Evolutionary conservation across 2,888 invertebrate genomes (phyloP).

Genomic region (Napeogenes sylphis): DNA sequence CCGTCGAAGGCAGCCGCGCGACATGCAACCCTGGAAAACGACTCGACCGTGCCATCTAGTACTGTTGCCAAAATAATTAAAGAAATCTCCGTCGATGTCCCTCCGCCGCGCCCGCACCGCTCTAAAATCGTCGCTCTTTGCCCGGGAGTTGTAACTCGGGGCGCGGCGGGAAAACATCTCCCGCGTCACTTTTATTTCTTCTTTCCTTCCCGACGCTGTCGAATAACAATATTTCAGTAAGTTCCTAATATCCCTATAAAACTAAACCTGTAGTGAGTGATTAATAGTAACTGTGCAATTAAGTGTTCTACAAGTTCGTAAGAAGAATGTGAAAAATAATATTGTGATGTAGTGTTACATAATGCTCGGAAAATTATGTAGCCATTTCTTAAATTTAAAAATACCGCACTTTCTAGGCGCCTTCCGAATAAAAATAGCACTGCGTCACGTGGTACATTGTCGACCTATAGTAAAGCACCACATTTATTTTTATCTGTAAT

Average conservation of each 20-base stretch:
- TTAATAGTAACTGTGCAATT: slow-evolving; percentile 53
- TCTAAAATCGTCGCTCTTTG: slow-evolving; percentile 78
- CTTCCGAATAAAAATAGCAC: slow-evolving; percentile 71
- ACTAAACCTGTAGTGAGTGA: slow-evolving; percentile 56
- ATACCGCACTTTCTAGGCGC: slow-evolving; percentile 77
- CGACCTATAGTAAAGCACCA: slow-evolving; percentile 74
- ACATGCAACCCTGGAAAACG: slow-evolving; percentile 78
- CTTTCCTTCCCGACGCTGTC: slow-evolving; percentile 78
- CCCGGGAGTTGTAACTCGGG: slow-evolving; percentile 78
- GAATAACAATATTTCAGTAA: slow-evolving; percentile 72
- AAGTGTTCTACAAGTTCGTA: slow-evolving; percentile 51
- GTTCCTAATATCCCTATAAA: slow-evolving; percentile 54
- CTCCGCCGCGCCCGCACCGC: slow-evolving; percentile 81
- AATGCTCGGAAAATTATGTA: slow-evolving; percentile 54
- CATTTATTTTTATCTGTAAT: slow-evolving; percentile 62
- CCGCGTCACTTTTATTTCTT: slow-evolving; percentile 78
- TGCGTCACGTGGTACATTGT: slow-evolving; percentile 70
- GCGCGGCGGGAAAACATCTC: slow-evolving; percentile 78
- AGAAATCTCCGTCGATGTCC: slow-evolving; percentile 81
- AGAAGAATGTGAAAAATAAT: slow-evolving; percentile 53
- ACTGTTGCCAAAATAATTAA: slow-evolving; percentile 88
- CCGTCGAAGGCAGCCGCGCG: slow-evolving; percentile 67
- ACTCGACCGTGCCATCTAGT: slow-evolving; percentile 76
- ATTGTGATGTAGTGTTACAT: slow-evolving; percentile 75
- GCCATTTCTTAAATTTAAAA: slow-evolving; percentile 71